phyloP scores from a whole-genome alignment of 2,113 vertebrate species.

The Onychostruthus taczanowskii region DNA sequence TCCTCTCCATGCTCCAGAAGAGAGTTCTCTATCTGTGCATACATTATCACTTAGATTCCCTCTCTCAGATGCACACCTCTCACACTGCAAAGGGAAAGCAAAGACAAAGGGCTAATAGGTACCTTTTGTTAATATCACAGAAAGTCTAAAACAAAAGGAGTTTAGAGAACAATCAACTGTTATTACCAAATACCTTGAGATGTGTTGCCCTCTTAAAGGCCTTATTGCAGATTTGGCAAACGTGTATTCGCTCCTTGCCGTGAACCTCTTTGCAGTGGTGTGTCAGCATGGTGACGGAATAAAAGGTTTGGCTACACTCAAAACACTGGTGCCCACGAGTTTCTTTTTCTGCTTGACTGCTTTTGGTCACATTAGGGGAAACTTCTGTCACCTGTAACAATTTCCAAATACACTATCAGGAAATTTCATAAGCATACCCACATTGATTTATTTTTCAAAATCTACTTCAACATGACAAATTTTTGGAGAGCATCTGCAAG shows the following conservation, averaged over 20 bases:
- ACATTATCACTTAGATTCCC: neutral
- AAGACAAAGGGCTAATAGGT: neutral
- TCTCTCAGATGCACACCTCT: neutral
- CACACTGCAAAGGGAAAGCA: neutral
- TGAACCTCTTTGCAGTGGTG: constrained; percentile 84
- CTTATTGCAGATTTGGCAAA: constrained; percentile 90
- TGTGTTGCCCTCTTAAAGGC: constrained; percentile 96
- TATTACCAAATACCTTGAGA: constrained; percentile 84
- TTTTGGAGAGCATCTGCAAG: neutral
- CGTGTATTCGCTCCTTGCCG: constrained; percentile 90
- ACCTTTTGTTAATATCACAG: neutral
- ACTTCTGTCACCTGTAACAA: constrained; percentile 76
- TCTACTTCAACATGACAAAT: neutral
- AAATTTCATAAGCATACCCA: neutral
- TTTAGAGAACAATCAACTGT: neutral
- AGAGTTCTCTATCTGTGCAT: neutral
- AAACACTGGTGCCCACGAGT: constrained; percentile 82
- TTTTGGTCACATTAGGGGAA: constrained; percentile 70
- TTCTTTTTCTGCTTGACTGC: constrained; percentile 73
- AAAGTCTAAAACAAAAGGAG: neutral
- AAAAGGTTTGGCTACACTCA: constrained; percentile 85
- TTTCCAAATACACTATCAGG: neutral
- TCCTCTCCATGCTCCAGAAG: neutral
- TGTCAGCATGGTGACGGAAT: constrained; percentile 81
- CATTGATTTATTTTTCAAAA: neutral